Base-by-base conservation (phyloP, 2,113 vertebrate genomes). In the Jaculus jaculus region DNA sequence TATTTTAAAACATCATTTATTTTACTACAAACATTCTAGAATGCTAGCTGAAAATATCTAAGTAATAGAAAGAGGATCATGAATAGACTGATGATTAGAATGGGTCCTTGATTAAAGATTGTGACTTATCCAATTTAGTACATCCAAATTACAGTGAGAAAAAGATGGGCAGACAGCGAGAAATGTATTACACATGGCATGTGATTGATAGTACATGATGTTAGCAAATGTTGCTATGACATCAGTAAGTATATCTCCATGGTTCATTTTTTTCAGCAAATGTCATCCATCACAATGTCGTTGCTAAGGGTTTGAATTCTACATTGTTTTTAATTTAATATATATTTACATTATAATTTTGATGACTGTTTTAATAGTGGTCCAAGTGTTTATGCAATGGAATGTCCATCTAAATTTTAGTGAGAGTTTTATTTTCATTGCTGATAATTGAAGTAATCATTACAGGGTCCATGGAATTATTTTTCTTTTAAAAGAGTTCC, bases 211-310 rank as follows among this genome's bases (percentile, higher is more conserved):
- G 21, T 3, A 39, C 34, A 30, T 72, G 16, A 23, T 39, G 13
- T 8, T 75, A 26, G 42, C 3, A 3, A 87, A 47, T 0, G 1
- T 51, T 75, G 17, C 21, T 94, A 32, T 37, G 60, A 34, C 7
- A 72, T 28, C 28, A 78, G 6, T 75, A 13, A 85, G 47, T n/a
- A 11, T 37, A 81, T 71, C 69, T 95, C 30, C 34, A 47, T 7
- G 16, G 37, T 17, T 2, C 0, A 69, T 88, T 95, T 77, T 63
- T 63, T 89, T 91, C 39, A 96, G 66, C 39, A 94, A 85, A 47
- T 7, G 65, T 77, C 60, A 84, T 28, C n/a, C 10, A 42, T 88
- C 21, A 69, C 20, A 69, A 63, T 69, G 30, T 72, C 30, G 32
- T 13, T 85, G 28, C 47, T 79, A 93, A 89, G 37, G 69, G 72